These are phyloP conservation scores for Anolis apletophallus DNA, from an alignment of 2,797 vertebrate genomes.

Conservation along the genomic window DNA sequence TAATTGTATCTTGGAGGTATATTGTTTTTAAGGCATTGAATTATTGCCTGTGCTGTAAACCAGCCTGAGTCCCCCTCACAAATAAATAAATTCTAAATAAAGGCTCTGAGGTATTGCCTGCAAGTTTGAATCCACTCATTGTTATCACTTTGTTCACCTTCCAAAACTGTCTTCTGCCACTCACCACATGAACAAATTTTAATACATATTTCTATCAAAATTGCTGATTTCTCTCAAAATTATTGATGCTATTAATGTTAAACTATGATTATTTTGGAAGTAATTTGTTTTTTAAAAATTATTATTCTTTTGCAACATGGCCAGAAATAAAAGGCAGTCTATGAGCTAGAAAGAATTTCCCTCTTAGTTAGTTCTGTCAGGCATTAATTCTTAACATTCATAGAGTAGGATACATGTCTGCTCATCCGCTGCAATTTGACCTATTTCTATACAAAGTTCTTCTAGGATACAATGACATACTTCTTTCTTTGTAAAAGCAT, in stretches of 20 bases:
- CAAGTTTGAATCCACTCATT: too few relatives aligned
- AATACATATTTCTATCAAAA: neutral
- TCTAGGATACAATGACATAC: neutral
- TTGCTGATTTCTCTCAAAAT: neutral
- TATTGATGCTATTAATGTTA: neutral
- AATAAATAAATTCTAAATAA: too few relatives aligned
- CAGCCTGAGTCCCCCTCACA: too few relatives aligned
- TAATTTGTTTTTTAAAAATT: neutral
- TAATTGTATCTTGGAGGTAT: too few relatives aligned
- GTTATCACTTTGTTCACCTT: neutral
- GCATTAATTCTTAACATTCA: neutral
- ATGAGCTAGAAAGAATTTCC: neutral
- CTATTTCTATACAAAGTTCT: neutral
- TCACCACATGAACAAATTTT: neutral
- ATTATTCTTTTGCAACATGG: neutral
- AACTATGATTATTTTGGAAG: neutral
- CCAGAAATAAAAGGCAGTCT: neutral
- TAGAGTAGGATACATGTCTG: neutral
- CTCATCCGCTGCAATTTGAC: neutral
- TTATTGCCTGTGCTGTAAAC: too few relatives aligned
- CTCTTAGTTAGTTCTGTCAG: neutral
- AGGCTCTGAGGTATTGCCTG: too few relatives aligned
- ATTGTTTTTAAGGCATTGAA: too few relatives aligned
- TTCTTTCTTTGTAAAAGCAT: constrained; percentile 12
- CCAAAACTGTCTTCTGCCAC: neutral